A percentile compares a stretch with the other conserved stretches of the same genome.
phyloP scores from a whole-genome alignment of 1,140 invertebrate species.

The Trissolcus basalis region DNA sequence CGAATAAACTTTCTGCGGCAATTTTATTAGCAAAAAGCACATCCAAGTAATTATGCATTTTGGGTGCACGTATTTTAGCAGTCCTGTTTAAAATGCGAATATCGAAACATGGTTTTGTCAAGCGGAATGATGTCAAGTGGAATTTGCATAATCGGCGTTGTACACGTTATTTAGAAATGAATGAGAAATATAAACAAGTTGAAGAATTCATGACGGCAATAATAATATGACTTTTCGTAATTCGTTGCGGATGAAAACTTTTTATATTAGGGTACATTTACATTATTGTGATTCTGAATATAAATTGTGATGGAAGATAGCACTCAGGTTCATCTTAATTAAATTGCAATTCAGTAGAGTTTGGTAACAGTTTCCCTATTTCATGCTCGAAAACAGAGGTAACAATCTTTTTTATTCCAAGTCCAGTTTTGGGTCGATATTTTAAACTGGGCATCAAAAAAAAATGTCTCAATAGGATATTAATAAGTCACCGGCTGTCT shows the following conservation, averaged over 20 bases:
- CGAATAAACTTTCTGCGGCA: neutral
- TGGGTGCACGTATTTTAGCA: neutral
- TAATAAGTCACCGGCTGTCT: neutral
- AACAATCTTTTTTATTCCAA: too few relatives aligned
- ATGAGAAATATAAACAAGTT: conserved; percentile 33
- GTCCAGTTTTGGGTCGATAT: neutral
- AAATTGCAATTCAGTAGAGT: too few relatives aligned
- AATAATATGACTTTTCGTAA: conserved; percentile 26
- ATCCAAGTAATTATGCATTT: conserved; percentile 35
- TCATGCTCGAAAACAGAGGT: too few relatives aligned
- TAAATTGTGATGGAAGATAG: too few relatives aligned
- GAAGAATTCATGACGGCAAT: conserved; percentile 6
- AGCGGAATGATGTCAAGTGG: conserved; percentile 46
- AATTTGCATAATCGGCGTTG: conserved; percentile 50
- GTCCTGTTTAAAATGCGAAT: conserved; percentile 18
- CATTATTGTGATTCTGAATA: too few relatives aligned
- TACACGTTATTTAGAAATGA: conserved; percentile 43
- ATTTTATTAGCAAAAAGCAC: conserved; percentile 15
- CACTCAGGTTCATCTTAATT: too few relatives aligned
- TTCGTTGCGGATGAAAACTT: conserved; percentile 19
- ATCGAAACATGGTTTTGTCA: conserved; percentile 20
- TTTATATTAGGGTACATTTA: neutral
- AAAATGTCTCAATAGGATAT: neutral
- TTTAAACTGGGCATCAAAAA: neutral
- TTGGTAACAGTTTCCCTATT: too few relatives aligned